Percentiles rank a stretch among this genome's conserved stretches.
Conservation (phyloP, 2,888 invertebrate genomes). For the Ophraella communa region DNA sequence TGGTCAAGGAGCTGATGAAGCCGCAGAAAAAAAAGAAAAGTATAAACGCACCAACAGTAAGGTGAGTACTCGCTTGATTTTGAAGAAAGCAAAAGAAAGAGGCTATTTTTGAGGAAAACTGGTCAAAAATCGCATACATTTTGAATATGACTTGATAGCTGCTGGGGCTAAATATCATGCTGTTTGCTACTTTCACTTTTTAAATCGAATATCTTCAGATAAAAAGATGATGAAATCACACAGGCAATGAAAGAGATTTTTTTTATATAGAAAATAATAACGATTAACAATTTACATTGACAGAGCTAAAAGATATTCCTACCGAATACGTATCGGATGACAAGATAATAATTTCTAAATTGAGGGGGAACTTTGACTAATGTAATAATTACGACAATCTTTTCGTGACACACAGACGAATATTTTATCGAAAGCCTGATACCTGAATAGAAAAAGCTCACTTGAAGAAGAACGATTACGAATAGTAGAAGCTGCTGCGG, state of each 20-base stretch:
- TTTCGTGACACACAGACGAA: slow-evolving; percentile 48
- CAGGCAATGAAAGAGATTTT: slow-evolving; percentile 21
- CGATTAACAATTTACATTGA: background rate
- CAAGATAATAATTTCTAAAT: slow-evolving; percentile 46
- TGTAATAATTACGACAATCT: slow-evolving; percentile 37
- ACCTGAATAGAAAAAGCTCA: slow-evolving; percentile 35
- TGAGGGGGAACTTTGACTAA: background rate
- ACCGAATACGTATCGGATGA: slow-evolving; percentile 48
- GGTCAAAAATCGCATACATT: too few relatives aligned
- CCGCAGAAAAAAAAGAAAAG: slow-evolving; percentile 2
- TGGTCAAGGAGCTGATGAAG: background rate
- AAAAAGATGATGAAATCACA: slow-evolving; percentile 40
- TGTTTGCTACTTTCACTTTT: slow-evolving; percentile 49
- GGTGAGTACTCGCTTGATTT: slow-evolving; percentile 43
- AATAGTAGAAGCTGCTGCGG: slow-evolving; percentile 48
- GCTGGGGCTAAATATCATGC: too few relatives aligned
- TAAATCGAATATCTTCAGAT: background rate
- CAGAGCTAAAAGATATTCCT: slow-evolving; percentile 45
- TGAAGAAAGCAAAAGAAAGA: slow-evolving; percentile 52
- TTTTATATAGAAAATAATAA: background rate
- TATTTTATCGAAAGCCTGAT: slow-evolving; percentile 1
- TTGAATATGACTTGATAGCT: too few relatives aligned
- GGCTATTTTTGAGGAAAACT: slow-evolving; percentile 41
- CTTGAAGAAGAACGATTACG: slow-evolving; percentile 47
- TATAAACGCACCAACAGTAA: slow-evolving; percentile 41